Evolutionary conservation across 2,113 vertebrate species (phyloP).

Genomic region (Halichoerus grypus): DNA sequence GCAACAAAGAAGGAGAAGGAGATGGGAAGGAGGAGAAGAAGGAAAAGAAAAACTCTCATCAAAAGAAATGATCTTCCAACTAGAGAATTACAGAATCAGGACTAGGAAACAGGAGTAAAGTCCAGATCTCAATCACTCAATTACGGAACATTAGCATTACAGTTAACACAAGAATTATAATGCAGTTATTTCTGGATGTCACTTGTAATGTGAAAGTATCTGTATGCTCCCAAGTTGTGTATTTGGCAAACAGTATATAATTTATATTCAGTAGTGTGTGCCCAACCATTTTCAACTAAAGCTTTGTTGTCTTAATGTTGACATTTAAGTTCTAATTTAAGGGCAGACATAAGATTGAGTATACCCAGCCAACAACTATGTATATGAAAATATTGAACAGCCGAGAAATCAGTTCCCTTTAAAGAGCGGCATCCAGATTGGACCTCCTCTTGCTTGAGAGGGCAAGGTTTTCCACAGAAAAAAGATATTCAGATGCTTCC

Average conservation of each 20-base stretch:
- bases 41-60: neutral
- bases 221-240: neutral
- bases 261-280: neutral
- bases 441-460: neutral
- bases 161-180: neutral
- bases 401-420: neutral
- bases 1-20: neutral
- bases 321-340: neutral
- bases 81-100: neutral
- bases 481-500: no score
- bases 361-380: neutral
- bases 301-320: neutral
- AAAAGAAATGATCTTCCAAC: neutral
- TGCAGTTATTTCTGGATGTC: slow-evolving; percentile 15
- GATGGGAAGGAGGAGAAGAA: neutral
- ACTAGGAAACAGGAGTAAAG: neutral
- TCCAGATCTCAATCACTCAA: neutral
- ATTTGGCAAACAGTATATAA: neutral
- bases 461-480: neutral
- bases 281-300: slow-evolving; percentile 9
- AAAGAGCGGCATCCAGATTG: neutral
- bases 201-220: neutral
- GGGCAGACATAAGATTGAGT: neutral
- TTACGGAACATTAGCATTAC: neutral
- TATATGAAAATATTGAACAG: neutral